Conservation (phyloP, 2,797 vertebrate species). For the Onychomys arenicola region DNA sequence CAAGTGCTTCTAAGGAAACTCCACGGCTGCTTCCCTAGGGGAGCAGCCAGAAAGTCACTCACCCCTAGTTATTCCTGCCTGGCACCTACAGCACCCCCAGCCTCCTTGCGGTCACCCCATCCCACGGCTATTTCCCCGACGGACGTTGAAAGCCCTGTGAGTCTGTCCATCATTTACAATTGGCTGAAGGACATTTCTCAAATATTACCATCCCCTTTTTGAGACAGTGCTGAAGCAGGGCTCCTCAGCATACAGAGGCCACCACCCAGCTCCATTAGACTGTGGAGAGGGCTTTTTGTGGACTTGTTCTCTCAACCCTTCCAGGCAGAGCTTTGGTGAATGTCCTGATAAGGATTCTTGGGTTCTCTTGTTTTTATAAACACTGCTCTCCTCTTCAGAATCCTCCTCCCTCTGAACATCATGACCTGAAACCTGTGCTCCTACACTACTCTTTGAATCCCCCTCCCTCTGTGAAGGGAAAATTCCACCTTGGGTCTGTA, state of each 20-base stretch:
- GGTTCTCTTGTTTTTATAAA: neutral
- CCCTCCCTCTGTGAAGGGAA: neutral
- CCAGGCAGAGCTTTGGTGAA: neutral
- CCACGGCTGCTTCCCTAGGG: neutral
- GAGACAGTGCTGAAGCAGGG: neutral
- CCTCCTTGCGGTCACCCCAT: neutral
- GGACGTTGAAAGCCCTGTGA: neutral
- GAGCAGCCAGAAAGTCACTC: neutral
- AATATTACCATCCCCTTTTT: neutral
- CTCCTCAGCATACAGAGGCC: neutral
- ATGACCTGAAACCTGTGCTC: neutral
- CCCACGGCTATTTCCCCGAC: neutral
- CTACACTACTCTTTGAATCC: neutral
- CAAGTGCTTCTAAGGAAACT: neutral
- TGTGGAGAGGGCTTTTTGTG: neutral
- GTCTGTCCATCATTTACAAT: neutral
- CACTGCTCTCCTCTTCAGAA: neutral
- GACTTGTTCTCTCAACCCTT: neutral
- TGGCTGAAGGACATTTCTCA: neutral
- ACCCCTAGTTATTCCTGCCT: neutral
- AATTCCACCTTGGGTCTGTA: neutral
- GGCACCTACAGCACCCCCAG: neutral
- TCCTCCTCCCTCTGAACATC: neutral
- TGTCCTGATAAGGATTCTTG: neutral
- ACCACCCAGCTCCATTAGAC: too few relatives aligned